Evolutionary conservation across 2,797 vertebrate species (phyloP).

Genomic region (Heterohyrax brucei): DNA sequence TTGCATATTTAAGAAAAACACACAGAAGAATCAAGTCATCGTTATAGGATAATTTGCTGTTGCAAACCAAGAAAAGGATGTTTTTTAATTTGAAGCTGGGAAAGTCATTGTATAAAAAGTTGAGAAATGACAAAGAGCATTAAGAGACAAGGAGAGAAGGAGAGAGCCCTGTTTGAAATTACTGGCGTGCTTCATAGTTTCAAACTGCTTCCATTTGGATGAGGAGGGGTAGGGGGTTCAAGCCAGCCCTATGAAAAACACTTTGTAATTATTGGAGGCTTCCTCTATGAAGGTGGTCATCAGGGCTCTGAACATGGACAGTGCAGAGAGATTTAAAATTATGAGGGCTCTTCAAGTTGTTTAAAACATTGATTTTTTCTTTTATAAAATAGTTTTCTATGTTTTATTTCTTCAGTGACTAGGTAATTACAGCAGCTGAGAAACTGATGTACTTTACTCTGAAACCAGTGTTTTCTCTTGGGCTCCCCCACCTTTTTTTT

Average conservation of each 20-base stretch:
- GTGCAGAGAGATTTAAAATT: constrained; percentile 88
- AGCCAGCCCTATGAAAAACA: constrained; percentile 82
- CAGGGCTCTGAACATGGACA: constrained; percentile 80
- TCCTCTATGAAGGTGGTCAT: constrained; percentile 89
- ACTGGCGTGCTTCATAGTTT: constrained; percentile 78
- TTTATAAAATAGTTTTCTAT: constrained; percentile 90
- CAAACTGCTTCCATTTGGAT: constrained; percentile 86
- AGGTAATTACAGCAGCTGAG: constrained; percentile 87
- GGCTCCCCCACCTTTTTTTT: constrained; percentile 57
- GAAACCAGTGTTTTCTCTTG: constrained; percentile 76
- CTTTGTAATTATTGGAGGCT: constrained; percentile 88
- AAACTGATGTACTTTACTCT: constrained; percentile 82
- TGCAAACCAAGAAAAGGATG: neutral
- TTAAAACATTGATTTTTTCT: constrained; percentile 92
- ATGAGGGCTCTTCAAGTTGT: constrained; percentile 89
- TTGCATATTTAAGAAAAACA: constrained; percentile 30
- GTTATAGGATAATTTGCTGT: neutral
- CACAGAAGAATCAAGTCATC: neutral
- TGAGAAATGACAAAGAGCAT: constrained; percentile 37
- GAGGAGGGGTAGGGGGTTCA: constrained; percentile 62
- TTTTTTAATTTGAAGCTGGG: constrained; percentile 30
- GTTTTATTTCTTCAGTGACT: constrained; percentile 89
- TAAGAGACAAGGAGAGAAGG: constrained; percentile 7
- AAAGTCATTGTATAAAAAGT: constrained; percentile 49
- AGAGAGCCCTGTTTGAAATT: constrained; percentile 77